Evolutionary conservation across 35 echinoderm and acorn worm genomes (phyloP).

Genomic region (Ophioderma brevispina): DNA sequence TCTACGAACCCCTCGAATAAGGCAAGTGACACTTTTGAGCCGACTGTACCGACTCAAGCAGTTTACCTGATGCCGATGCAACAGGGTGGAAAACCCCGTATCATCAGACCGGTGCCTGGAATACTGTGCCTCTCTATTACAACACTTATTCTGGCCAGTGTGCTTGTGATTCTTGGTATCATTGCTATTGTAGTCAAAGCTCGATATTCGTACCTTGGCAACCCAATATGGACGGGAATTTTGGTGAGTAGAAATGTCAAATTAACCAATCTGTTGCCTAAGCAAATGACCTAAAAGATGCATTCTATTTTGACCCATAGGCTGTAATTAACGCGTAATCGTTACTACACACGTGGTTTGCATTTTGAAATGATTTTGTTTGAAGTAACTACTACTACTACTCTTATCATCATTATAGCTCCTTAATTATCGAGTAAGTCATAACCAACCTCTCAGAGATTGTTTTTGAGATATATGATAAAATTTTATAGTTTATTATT

Average conservation of each 20-base stretch:
- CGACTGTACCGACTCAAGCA: too few species aligned
- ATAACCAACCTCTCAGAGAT: too few species aligned
- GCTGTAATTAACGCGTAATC: background rate
- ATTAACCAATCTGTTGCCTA: background rate
- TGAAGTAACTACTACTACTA: too few species aligned
- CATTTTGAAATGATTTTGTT: background rate
- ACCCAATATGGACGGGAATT: background rate
- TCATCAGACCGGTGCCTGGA: background rate
- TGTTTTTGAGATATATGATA: too few species aligned
- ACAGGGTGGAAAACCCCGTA: background rate
- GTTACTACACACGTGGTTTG: background rate
- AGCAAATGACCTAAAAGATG: background rate
- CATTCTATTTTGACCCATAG: background rate
- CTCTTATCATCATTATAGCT: too few species aligned
- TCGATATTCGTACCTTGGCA: background rate
- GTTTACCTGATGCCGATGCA: background rate
- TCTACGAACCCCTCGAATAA: too few species aligned
- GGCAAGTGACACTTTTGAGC: too few species aligned
- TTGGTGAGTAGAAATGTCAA: background rate
- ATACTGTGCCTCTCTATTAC: background rate
- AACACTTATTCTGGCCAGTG: background rate
- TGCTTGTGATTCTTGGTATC: background rate
- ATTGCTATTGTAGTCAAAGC: background rate
- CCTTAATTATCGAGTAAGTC: too few species aligned
- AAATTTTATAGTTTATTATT: too few species aligned